Conservation (phyloP, 2,797 vertebrate genomes). For the Galago senegalensis region DNA sequence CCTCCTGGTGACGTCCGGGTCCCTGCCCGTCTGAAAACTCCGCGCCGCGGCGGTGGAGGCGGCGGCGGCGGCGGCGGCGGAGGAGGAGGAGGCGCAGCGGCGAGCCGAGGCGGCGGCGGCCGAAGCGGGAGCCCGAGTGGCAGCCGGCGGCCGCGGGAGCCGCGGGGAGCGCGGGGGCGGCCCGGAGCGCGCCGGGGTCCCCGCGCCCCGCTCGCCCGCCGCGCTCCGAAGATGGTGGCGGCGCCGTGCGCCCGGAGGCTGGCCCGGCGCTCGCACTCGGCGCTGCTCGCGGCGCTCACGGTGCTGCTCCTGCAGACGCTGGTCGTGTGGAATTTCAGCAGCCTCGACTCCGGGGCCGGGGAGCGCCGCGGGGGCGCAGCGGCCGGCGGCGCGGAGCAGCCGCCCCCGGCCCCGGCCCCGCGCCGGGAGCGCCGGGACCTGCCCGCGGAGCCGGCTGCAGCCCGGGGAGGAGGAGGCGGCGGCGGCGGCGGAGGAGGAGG, state of each 20-base stretch:
- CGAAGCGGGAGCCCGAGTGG: conserved; percentile 73
- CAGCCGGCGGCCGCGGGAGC: conserved; percentile 74
- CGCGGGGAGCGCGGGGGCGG: conserved; percentile 79
- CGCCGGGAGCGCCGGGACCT: conserved; percentile 91
- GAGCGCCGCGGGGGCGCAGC: conserved; percentile 89
- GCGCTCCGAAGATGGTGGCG: conserved; percentile 88
- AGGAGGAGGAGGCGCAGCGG: conserved; percentile 55
- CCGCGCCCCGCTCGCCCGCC: conserved; percentile 79
- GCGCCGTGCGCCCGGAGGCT: conserved; percentile 93
- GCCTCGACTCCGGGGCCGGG: conserved; percentile 94
- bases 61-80: conserved; percentile 78
- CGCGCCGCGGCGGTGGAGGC: conserved; percentile 88
- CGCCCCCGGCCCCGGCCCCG: conserved; percentile 85
- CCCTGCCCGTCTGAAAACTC: conserved; percentile 90
- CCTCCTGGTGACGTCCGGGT: conserved; percentile 90
- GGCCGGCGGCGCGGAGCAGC: conserved; percentile 80
- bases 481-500: conserved; percentile 50
- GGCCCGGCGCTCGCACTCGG: conserved; percentile 95
- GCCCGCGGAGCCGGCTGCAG: conserved; percentile 85
- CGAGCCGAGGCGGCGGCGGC: conserved; percentile 67
- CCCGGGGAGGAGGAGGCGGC: conserved; percentile 85
- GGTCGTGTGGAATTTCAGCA: conserved; percentile 97
- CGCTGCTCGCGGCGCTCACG: conserved; percentile 94
- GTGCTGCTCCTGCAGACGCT: conserved; percentile 96
- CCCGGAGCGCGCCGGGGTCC: conserved; percentile 87